Base-by-base conservation (phyloP, 2,888 invertebrate species). In the Podabrus alpinus region DNA sequence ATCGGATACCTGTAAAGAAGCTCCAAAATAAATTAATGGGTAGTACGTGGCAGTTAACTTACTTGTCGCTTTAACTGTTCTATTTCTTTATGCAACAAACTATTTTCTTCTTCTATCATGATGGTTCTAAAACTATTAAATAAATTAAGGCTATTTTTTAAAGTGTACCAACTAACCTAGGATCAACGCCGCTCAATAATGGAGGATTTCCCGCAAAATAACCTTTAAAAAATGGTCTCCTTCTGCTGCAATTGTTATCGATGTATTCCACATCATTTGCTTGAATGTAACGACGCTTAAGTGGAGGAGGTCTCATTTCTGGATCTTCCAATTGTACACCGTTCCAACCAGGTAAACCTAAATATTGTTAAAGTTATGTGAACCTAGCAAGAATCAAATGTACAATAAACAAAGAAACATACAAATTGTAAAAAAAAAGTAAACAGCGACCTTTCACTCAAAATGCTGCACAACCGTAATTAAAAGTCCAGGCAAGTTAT, bases 61-160 rank as follows among this genome's bases (percentile, higher is more conserved):
- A 92, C 92, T 86, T 92, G 92, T 83, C 92, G 92, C 84, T 93
- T 93, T 73, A 94, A 85, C 81, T 93, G 92, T 66, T 92, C 92
- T 67, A 94, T 90, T 83, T 92, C 91, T 80, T 92, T 91, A 77
- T 92, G 89, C 69, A 94, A 85, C 80, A 93, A 85, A 68, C 88
- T 88, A 83, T 93, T 94, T 85, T 94, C 94, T 81, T 94, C 93
- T 83, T 93, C 91, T 59, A 91, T 83, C 80, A 90, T 88, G 77
- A 89, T 84, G 17, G 88, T 87, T 75, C 89, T 87, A 71, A 71
- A 83, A 80, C 64, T 59, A 72, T 21, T 66, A 45, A 25, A 21
- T 67, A 66, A 68, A 21, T 60, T 15, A 71, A 76, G 68, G 24
- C 61, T 15, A 15, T 69, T 16, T 59, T 19, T 69, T 73, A 9